Base-by-base conservation (phyloP, 2,888 invertebrate genomes). In the Caenorhabditis drosophilae region DNA sequence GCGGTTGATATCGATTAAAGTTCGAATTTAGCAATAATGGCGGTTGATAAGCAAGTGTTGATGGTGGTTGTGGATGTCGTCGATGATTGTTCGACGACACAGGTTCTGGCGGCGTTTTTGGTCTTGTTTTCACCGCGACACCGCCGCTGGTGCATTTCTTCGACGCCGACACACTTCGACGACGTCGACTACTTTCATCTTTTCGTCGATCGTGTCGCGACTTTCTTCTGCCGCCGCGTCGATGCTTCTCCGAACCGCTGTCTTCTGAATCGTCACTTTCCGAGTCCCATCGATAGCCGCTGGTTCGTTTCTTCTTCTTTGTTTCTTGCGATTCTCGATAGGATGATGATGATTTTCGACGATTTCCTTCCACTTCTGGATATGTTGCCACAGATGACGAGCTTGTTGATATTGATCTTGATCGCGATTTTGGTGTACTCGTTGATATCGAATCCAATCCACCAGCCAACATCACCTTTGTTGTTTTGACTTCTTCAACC, bases 201-300 rank as follows among this genome's bases (percentile, higher is more conserved):
- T 48, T 22, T 26, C 27, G 3, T 35, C 44, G 4, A 22, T 45
- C 26, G 18, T 11, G 7, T 16, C 25, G 26, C n/a, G n/a, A n/a
- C 11, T 22, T 34, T 7, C 6, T n/a, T 25, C 40, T 35, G 2
- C 58, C 36, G 2, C 49, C 40, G 15, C 55, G 18, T n/a, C 48
- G 26, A 16, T 23, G 46, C 26, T 31, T 7, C 2, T 50, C 18
- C 4, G 6, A 23, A 9, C 41, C 54, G 27, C 40, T 50, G 0
- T 66, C 66, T 16, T 66, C 66, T 1, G 66, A 59, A 4, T 66
- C 64, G n/a, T 64, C 64, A 3, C 46, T 27, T 16, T 58, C 58
- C 0, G 66, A 55, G 9, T 63, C 63, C 59, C 66, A 60, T 4
- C 27, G 25, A 4, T 22, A 20, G 7, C 16, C 41, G n/a, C n/a